These are phyloP conservation scores for Tympanuchus pallidicinctus DNA, from an alignment of 2,113 vertebrate genomes.

Conservation along the genomic window DNA sequence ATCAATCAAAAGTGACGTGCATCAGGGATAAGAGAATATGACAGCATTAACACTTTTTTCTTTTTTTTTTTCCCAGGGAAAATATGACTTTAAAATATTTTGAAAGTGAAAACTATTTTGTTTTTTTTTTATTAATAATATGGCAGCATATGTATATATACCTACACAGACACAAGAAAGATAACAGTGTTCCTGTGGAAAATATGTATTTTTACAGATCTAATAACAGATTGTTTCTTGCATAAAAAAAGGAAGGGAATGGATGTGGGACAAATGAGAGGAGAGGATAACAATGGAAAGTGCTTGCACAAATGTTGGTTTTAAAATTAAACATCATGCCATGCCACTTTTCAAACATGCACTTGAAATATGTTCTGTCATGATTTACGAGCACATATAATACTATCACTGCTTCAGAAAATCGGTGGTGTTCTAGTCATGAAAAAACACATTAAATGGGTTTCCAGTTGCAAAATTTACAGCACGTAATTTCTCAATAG, in stretches of 20 bases:
- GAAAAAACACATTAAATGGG: conserved; percentile 61
- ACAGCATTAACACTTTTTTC: conserved; percentile 34
- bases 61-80: neutral
- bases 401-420: conserved; percentile 49
- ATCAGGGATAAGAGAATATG: neutral
- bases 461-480: conserved; percentile 64
- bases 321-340: conserved; percentile 8
- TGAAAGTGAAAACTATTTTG: conserved; percentile 4
- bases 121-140: neutral
- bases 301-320: neutral
- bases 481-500: conserved; percentile 45
- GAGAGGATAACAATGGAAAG: neutral
- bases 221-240: neutral
- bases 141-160: neutral
- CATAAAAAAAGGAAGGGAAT: neutral
- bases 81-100: conserved; percentile 53
- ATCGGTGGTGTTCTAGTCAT: conserved; percentile 36
- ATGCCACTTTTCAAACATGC: neutral
- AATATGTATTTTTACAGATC: neutral
- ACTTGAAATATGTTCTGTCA: conserved; percentile 31
- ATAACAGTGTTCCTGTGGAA: neutral
- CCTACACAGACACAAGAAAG: neutral
- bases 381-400: conserved; percentile 3
- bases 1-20: neutral
- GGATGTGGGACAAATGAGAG: neutral